These are phyloP conservation scores for Trilocha varians DNA, from an alignment of 2,888 invertebrate species.

Conservation along the genomic window DNA sequence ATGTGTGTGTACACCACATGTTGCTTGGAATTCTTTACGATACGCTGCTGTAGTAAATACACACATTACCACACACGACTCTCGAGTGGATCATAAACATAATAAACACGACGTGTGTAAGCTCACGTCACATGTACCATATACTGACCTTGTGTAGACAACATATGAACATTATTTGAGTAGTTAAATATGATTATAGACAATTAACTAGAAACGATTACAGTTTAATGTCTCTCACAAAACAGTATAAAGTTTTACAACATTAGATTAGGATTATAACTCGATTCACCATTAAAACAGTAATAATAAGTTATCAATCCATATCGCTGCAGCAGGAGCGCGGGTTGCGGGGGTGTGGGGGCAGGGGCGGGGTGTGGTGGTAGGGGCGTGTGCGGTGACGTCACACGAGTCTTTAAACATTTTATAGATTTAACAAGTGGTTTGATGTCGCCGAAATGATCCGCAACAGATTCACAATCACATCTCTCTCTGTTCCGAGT, in stretches of 20 bases:
- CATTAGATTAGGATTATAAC: not conserved
- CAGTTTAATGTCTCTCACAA: not conserved
- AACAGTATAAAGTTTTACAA: not conserved
- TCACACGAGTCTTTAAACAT: not conserved
- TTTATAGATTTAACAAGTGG: not conserved
- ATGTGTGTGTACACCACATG: no score
- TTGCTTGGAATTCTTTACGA: no score
- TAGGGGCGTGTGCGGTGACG: not conserved
- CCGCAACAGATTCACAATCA: not conserved
- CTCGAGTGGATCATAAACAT: no score
- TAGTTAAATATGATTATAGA: no score
- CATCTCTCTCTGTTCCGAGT: not conserved
- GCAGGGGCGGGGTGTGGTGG: not conserved
- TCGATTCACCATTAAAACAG: not conserved
- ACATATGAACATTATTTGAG: no score
- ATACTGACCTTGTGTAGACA: no score
- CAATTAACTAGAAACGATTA: no score
- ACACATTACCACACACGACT: no score
- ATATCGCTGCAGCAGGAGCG: not conserved
- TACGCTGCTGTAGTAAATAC: no score
- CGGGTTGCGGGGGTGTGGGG: not conserved
- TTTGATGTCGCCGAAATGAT: not conserved
- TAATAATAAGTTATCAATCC: not conserved
- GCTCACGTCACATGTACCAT: no score
- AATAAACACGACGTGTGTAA: no score